Percentiles rank a stretch among this genome's conserved stretches.
Evolutionary conservation across 2,797 vertebrate genomes (phyloP).

Genomic region (Rhinoraja longicauda): DNA sequence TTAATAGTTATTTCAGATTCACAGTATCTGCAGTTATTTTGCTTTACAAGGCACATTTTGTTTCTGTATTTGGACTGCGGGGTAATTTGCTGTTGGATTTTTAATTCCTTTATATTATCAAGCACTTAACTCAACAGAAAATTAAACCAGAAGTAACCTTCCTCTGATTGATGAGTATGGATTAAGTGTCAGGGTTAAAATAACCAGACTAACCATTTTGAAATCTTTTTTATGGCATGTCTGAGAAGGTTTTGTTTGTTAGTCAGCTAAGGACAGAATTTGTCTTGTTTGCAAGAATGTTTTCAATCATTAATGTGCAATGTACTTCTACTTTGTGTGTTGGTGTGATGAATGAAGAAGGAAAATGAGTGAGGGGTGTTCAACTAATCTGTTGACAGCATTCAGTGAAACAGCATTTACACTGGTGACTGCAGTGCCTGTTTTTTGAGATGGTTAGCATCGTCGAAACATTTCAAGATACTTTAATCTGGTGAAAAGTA

Average conservation of each 20-base stretch:
- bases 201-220: conserved; percentile 18
- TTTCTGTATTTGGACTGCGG: background rate
- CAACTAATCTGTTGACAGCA: background rate
- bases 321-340: background rate
- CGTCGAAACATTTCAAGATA: background rate
- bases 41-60: background rate
- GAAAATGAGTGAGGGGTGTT: background rate
- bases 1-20: too few species aligned
- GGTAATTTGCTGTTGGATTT: conserved; percentile 10
- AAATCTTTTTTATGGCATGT: conserved; percentile 31
- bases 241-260: conserved; percentile 24
- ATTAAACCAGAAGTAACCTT: conserved; percentile 32
- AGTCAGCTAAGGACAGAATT: background rate
- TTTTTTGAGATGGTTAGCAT: background rate
- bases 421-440: background rate
- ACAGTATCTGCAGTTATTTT: too few species aligned
- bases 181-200: conserved; percentile 37
- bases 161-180: conserved; percentile 31
- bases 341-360: background rate
- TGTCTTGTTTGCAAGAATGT: background rate
- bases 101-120: conserved; percentile 10
- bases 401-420: background rate
- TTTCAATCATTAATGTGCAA: conserved; percentile 24
- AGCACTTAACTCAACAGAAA: background rate
- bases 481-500: too few species aligned